These are phyloP conservation scores for Poeciliopsis paucimaculata DNA, from an alignment of 2,797 vertebrate species.

Conservation along the genomic window DNA sequence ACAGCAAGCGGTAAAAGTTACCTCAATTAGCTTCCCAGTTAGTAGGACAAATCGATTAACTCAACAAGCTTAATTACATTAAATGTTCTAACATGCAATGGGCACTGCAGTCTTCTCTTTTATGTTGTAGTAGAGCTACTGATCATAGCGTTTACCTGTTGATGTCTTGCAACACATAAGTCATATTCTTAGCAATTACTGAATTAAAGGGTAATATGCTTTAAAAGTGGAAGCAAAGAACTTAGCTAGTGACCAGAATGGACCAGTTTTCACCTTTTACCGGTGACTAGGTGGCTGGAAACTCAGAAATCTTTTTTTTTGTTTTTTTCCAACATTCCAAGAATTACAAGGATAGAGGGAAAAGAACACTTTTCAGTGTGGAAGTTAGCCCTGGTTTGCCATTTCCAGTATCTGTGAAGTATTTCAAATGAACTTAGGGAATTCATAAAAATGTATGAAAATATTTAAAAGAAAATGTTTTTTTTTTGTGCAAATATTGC, in stretches of 20 bases:
- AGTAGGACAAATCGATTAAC: constrained; percentile 28
- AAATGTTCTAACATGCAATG: constrained; percentile 42
- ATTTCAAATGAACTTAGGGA: background rate
- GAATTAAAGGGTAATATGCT: constrained; percentile 47
- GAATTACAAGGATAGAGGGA: background rate
- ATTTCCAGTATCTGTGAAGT: background rate
- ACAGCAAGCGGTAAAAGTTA: constrained; percentile 6
- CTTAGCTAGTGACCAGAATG: background rate
- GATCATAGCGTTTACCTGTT: constrained; percentile 24
- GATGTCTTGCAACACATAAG: constrained; percentile 19
- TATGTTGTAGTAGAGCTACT: constrained; percentile 38
- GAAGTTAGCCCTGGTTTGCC: background rate
- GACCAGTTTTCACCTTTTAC: background rate
- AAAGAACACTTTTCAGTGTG: background rate
- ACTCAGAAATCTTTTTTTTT: background rate
- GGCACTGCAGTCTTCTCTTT: constrained; percentile 32
- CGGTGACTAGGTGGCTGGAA: background rate
- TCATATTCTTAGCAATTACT: constrained; percentile 36
- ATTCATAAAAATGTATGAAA: background rate
- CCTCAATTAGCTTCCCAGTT: constrained; percentile 33
- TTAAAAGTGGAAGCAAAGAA: constrained; percentile 6
- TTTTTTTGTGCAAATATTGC: background rate
- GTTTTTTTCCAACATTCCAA: background rate
- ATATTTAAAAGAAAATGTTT: background rate
- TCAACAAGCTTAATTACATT: constrained; percentile 45